These are phyloP conservation scores for Scelioninae gen. 1 DNA, from an alignment of 2,888 invertebrate genomes.

Conservation along the genomic window DNA sequence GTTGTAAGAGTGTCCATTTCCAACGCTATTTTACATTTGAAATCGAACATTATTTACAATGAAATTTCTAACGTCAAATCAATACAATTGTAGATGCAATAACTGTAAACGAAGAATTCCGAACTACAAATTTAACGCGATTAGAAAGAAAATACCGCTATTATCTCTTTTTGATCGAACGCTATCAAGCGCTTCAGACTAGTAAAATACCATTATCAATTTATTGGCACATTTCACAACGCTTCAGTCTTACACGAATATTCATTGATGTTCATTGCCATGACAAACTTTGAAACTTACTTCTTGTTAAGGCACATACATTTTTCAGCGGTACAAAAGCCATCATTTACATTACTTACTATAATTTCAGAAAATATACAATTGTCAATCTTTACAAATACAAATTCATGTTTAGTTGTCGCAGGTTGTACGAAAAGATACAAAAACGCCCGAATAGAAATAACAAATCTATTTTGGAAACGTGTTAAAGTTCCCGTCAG, in stretches of 20 bases:
- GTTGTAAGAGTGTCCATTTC: too few relatives aligned
- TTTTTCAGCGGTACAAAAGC: constrained; percentile 16
- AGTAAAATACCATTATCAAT: constrained; percentile 38
- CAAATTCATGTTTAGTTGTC: not conserved
- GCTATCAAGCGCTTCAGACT: constrained; percentile 19
- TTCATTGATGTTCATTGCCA: constrained; percentile 19
- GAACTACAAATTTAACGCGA: not conserved
- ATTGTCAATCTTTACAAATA: too few relatives aligned
- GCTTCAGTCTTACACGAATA: constrained; percentile 38
- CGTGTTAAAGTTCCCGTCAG: not conserved
- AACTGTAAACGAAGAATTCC: not conserved
- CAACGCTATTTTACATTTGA: too few relatives aligned
- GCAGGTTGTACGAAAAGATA: constrained; percentile 3
- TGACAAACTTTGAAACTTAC: constrained; percentile 24
- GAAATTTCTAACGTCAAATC: not conserved
- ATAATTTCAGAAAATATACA: not conserved
- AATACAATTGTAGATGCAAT: not conserved
- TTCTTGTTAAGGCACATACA: constrained; percentile 27
- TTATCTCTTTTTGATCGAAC: not conserved
- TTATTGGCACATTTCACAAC: constrained; percentile 39
- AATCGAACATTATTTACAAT: not conserved
- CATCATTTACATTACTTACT: not conserved
- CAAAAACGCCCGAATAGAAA: not conserved
- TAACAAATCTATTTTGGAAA: not conserved
- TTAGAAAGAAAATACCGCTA: constrained; percentile 2